These are phyloP conservation scores for Manis javanica DNA, from an alignment of 2,797 vertebrate genomes.

Conservation along the genomic window DNA sequence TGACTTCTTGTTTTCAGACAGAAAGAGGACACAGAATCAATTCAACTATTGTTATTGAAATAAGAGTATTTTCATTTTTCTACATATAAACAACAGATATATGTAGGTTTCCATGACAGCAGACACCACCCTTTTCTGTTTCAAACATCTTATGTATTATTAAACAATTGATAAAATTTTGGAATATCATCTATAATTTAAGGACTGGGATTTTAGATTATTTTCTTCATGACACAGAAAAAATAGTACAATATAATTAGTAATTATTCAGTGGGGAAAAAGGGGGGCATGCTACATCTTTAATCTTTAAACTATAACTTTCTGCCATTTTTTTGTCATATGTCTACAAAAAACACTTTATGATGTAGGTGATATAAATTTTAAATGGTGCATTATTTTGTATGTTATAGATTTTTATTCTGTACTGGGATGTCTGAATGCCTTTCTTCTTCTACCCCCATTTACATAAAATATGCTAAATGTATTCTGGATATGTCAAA, in stretches of 20 bases:
- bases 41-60: constrained; percentile 52
- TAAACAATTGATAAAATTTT: constrained; percentile 56
- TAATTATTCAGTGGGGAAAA: neutral
- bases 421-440: neutral
- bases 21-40: neutral
- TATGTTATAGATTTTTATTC: neutral
- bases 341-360: constrained; percentile 7
- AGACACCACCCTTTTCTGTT: constrained; percentile 42
- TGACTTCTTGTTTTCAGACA: constrained; percentile 13
- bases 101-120: constrained; percentile 62
- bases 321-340: neutral
- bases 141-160: constrained; percentile 44
- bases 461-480: neutral
- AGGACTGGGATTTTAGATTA: neutral
- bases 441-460: neutral
- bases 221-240: neutral
- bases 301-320: neutral
- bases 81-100: constrained; percentile 60
- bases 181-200: constrained; percentile 20
- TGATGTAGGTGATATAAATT: neutral
- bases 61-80: constrained; percentile 60
- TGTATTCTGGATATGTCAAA: neutral
- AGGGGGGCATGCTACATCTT: neutral
- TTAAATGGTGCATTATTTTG: neutral
- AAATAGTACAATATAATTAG: neutral